These are phyloP conservation scores for Amphilophus citrinellus DNA, from an alignment of 2,113 vertebrate genomes.

Conservation along the genomic window DNA sequence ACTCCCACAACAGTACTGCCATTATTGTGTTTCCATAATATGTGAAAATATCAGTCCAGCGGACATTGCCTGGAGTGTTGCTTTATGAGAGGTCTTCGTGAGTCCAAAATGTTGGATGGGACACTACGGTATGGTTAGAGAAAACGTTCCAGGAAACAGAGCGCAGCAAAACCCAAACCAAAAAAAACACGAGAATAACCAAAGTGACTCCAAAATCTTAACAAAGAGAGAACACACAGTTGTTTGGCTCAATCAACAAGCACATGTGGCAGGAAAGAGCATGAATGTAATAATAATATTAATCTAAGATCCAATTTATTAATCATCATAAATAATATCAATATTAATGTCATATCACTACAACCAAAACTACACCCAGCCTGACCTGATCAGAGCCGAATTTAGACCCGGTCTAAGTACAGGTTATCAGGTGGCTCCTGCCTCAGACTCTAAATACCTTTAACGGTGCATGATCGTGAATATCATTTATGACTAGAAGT, in stretches of 20 bases:
- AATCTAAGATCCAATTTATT: too few species aligned
- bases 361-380: not conserved
- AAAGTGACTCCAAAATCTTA: not conserved
- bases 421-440: not conserved
- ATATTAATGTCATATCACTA: not conserved
- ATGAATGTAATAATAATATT: not conserved
- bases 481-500: constrained; percentile 17
- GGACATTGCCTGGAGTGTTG: not conserved
- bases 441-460: not conserved
- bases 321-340: too few species aligned
- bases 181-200: not conserved
- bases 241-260: not conserved
- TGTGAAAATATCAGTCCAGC: not conserved
- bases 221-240: fast-evolving
- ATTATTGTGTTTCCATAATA: not conserved
- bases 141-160: not conserved
- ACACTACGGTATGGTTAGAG: fast-evolving
- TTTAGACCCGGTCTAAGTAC: fast-evolving
- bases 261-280: not conserved
- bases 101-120: not conserved
- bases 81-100: not conserved
- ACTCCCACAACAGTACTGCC: not conserved
- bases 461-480: not conserved
- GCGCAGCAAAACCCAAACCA: not conserved
- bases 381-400: not conserved